Conservation (phyloP, 2,888 invertebrate genomes). For the Stenodema calcarata region DNA sequence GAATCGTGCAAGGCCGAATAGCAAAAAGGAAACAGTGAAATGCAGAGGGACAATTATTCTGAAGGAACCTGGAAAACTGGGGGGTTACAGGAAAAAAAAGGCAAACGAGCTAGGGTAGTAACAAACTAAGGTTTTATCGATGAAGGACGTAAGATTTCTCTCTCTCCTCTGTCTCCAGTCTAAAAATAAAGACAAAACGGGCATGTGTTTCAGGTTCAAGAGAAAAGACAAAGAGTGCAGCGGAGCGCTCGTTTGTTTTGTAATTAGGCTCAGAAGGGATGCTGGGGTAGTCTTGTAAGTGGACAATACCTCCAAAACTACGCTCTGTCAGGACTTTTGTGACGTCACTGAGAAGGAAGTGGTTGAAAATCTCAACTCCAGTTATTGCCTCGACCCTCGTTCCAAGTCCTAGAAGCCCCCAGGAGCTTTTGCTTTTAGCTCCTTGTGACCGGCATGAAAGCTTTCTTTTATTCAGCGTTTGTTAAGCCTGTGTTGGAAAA, state of each 20-base stretch:
- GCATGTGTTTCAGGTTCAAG: background rate
- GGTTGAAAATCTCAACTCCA: background rate
- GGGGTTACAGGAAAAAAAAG: background rate
- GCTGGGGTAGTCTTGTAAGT: background rate
- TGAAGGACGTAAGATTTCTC: conserved; percentile 1
- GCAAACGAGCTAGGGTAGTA: background rate
- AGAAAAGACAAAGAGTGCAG: conserved; percentile 20
- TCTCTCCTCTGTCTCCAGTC: background rate
- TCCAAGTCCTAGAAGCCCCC: background rate
- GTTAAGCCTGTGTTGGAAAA: background rate
- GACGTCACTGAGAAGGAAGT: background rate
- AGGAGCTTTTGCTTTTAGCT: background rate
- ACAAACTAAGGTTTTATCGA: conserved; percentile 13
- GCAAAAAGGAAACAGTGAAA: background rate
- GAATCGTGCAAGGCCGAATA: background rate
- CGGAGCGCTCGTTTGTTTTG: conserved; percentile 32
- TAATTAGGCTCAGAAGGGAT: conserved; percentile 21
- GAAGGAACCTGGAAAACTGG: background rate
- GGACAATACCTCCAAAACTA: conserved; percentile 18
- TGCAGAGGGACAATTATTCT: background rate
- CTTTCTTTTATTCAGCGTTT: conserved; percentile 1
- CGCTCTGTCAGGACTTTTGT: background rate
- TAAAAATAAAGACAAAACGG: conserved; percentile 1
- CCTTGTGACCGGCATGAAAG: background rate
- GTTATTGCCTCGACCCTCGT: background rate